Conservation (phyloP, 92 coral and sea anemone genomes). For the Metridium senile region DNA sequence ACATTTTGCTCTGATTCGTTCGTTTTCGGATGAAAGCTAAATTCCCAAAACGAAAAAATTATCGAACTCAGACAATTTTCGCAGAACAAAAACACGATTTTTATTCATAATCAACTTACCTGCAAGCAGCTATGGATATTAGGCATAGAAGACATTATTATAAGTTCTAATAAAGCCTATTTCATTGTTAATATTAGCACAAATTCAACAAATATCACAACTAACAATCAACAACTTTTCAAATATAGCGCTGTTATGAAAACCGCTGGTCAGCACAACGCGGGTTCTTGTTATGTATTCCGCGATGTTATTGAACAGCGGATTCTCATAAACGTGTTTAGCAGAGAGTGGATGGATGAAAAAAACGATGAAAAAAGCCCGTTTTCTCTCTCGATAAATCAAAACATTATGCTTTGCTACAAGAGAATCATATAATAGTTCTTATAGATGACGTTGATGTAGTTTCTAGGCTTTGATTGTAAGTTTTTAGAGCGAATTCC, state of each 20-base stretch:
- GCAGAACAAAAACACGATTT: neutral
- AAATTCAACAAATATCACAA: neutral
- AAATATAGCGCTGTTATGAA: slow-evolving; percentile 58
- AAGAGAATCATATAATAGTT: neutral
- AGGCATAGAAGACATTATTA: slow-evolving; percentile 62
- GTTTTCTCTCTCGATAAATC: neutral
- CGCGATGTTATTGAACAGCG: neutral
- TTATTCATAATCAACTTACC: slow-evolving; percentile 29
- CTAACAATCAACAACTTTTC: slow-evolving; percentile 11
- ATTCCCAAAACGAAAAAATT: neutral
- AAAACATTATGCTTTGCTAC: neutral
- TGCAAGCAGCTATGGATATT: slow-evolving; percentile 74
- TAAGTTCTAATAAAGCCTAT: neutral
- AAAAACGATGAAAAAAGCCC: neutral
- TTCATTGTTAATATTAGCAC: neutral
- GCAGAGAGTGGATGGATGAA: neutral
- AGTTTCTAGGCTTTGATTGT: neutral
- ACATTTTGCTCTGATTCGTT: slow-evolving; percentile 73
- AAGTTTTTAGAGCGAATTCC: neutral
- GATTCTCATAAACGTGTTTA: neutral
- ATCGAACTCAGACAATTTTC: neutral
- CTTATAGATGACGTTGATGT: neutral
- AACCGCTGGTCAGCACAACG: slow-evolving; percentile 22
- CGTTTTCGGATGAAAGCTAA: slow-evolving; percentile 85
- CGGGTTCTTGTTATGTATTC: slow-evolving; percentile 6